Evolutionary conservation across 53 echinoderm and acorn worm genomes (phyloP).

Genomic region (Mesocentrotus franciscanus): DNA sequence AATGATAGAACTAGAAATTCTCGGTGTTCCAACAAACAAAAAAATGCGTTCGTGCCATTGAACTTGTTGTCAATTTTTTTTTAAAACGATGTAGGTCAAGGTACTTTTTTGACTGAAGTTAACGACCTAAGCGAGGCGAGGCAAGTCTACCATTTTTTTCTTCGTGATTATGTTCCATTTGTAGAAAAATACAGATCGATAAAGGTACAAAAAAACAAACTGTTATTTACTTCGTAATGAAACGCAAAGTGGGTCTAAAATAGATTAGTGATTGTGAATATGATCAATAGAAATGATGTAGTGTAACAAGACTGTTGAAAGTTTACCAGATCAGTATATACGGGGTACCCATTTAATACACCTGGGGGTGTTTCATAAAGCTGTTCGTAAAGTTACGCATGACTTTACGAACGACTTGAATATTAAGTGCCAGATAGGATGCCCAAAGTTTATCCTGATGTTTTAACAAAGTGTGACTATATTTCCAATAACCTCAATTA

Average conservation of each 20-base stretch:
- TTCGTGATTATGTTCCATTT: not conserved
- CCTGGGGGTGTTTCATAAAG: too few relatives aligned
- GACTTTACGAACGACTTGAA: too few relatives aligned
- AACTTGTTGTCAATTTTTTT: not conserved
- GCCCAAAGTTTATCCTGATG: too few relatives aligned
- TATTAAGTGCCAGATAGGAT: too few relatives aligned
- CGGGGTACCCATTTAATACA: too few relatives aligned
- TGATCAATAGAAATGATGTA: not conserved
- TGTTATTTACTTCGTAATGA: not conserved
- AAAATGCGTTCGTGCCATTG: not conserved
- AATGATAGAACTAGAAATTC: not conserved
- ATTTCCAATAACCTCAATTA: too few relatives aligned
- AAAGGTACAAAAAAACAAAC: not conserved
- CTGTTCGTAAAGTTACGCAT: too few relatives aligned
- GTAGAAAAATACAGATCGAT: not conserved
- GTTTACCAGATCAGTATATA: too few relatives aligned
- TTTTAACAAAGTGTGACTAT: too few relatives aligned
- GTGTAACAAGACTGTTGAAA: not conserved
- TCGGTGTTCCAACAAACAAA: not conserved
- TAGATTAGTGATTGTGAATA: not conserved
- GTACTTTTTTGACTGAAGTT: constrained; percentile 15
- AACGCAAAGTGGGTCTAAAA: not conserved
- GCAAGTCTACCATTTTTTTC: not conserved
- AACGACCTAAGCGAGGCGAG: not conserved
- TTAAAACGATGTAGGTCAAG: not conserved